Evolutionary conservation across 2,113 vertebrate species (phyloP), one percentile per base, ranked within the genome.

Genomic region (Gorsachius goisagi): DNA sequence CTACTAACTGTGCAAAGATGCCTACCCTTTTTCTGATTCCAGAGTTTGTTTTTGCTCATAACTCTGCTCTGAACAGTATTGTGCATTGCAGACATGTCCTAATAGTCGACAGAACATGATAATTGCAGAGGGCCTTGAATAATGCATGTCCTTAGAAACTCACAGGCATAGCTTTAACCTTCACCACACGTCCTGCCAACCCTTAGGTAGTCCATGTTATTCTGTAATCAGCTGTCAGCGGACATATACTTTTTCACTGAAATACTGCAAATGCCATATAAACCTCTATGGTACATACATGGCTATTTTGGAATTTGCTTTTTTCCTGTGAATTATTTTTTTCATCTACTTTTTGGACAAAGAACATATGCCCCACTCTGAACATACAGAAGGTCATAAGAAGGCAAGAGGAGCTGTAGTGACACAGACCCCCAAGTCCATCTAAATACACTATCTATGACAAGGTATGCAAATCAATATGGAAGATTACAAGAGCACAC

Each of bases 1-100:
- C 30, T 74, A 17, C 12, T n/a, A 49, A 64, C 19, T 77, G 12
- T 39, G 28, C 0, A 1, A 77, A 56, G 24, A 18, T 0, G 4
- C 4, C 9, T 69, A 39, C 20, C 3, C 8, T 74, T 63, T 23
- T 47, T 49, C 50, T 69, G 22, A 6, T 79, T 68, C 26, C 60
- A 74, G 35, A 52, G 15, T 44, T 69, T 20, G 6, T 49, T 74
- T 50, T 53, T 69, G 33, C 55, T 79, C 22, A 21, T 30, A 78
- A 49, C 18, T 81, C 52, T 74, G 10, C 27, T 82, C 24, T 24
- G 53, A 85, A 59, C 16, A 33, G 17, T 60, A 27, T 17, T 81
- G 23, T 89, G 15, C 28, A 60, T 66, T 66, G 55, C 30, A 84
- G 60, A 58, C 66, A 74, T 56, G 39, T 73, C 35, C 28, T 88